Evolutionary conservation across 2,797 vertebrate species (phyloP), one percentile per base, ranked within the genome.

Genomic region (Xenops minutus): DNA sequence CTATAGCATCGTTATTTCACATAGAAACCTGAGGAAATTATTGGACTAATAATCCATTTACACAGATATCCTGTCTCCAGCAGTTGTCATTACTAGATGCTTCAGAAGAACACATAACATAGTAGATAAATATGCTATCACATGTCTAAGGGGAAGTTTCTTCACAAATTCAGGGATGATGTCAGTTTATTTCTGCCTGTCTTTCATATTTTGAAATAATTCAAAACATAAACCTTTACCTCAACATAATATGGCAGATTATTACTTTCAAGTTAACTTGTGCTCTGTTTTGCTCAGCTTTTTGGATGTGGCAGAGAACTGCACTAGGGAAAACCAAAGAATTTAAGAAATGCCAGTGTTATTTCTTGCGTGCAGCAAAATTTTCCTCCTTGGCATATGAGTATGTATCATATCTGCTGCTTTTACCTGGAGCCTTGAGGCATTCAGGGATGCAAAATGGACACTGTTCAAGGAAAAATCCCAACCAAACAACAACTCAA

Each of bases 1-100:
- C 39, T 84, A 3, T 4, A 8, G 43, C 56, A 87, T 78, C 39
- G 74, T 81, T 55, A 72, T 48, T 61, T 94, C 71, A 46, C 30
- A 13, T 12, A 73, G 66, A 86, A 95, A 84, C 39, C 43, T 46
- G 36, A 17, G 76, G 30, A 91, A 92, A 89, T 85, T 24, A 92
- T 86, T 3, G 6, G 46, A 30, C 55, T 93, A 88, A 94, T 90
- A 86, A 93, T 62, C 85, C 39, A n/a, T 88, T 88, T 84, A 92
- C 56, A 74, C 36, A 76, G 75, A 59, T 94, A 75, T 44, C 63
- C 43, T 66, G 73, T 84, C 39, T 21, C 77, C 48, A 90, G 32
- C 10, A 76, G 24, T 20, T 79, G 55, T 66, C 92, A 79, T 67
- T 90, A 85, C 18, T 69, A 49, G 36, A 49, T 79, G 55, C 44